A percentile compares a stretch with the other conserved stretches of the same genome.
phyloP scores from a whole-genome alignment of 2,113 vertebrate genomes.

The Calidris pygmaea region DNA sequence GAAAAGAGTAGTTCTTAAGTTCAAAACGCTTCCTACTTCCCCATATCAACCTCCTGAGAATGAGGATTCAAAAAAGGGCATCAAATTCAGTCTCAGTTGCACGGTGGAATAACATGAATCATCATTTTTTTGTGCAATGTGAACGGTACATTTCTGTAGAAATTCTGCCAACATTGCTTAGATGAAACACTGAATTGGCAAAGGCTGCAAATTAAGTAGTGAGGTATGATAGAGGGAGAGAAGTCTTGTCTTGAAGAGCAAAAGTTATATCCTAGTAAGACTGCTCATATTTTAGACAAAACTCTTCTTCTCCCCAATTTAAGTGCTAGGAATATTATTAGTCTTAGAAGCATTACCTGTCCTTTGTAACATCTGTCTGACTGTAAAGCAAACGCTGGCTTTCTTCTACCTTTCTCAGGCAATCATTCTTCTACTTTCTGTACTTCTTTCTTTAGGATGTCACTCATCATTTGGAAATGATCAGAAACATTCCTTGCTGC shows the following conservation, averaged over 20 bases:
- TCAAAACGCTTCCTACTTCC: neutral
- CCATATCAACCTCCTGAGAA: neutral
- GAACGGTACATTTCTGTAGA: neutral
- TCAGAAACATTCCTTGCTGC: neutral
- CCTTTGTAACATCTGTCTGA: neutral
- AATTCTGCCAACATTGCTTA: neutral
- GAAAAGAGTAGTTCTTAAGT: neutral
- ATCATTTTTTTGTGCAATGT: neutral
- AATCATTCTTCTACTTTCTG: neutral
- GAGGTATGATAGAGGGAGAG: neutral
- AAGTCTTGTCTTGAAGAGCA: conserved; percentile 12
- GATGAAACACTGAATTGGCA: conserved; percentile 1
- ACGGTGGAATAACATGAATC: neutral
- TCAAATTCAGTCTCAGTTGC: neutral
- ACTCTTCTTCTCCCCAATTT: neutral
- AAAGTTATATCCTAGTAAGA: neutral
- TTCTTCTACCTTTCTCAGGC: conserved; percentile 18
- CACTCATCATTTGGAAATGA: conserved; percentile 31
- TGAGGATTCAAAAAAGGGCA: neutral
- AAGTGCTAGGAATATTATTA: neutral
- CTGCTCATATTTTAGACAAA: neutral
- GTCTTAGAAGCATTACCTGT: neutral
- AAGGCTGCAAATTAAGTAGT: conserved; percentile 16
- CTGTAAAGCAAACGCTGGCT: neutral
- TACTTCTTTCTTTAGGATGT: neutral